Evolutionary conservation across 2,797 vertebrate genomes (phyloP).

Genomic region (Luscinia megarhynchos): DNA sequence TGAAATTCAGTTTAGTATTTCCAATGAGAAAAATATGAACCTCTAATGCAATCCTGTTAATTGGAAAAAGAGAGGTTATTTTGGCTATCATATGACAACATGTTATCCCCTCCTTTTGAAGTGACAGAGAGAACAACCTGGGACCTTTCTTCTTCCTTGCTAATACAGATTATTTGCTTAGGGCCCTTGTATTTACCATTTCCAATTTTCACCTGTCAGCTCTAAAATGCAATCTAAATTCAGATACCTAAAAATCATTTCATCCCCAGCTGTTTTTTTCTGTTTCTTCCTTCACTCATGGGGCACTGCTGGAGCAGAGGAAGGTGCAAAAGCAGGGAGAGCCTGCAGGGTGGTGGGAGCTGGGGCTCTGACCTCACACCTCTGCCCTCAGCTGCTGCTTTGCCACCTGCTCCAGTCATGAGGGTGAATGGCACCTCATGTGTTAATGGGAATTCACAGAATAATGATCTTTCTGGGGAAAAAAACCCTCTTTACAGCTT

Average conservation of each 20-base stretch:
- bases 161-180: conserved; percentile 2
- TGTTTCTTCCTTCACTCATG: background rate
- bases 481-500: background rate
- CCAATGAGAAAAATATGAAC: background rate
- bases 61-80: conserved; percentile 16
- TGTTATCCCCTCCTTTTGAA: background rate
- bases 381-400: background rate
- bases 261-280: background rate
- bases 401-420: accelerated
- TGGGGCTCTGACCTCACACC: background rate
- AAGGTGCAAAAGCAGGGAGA: background rate
- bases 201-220: conserved; percentile 10
- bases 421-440: background rate
- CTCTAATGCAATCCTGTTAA: background rate
- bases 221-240: background rate
- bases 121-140: background rate
- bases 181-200: background rate
- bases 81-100: background rate
- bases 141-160: background rate
- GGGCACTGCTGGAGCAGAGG: background rate
- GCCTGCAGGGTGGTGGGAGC: too few relatives aligned
- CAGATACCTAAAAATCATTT: background rate
- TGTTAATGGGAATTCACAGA: background rate
- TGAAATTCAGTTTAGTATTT: conserved; percentile 1
- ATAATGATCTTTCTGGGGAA: background rate